Evolutionary conservation across 2,888 invertebrate genomes (phyloP), one percentile per base, ranked within the genome.

Genomic region (Pammene aurita): DNA sequence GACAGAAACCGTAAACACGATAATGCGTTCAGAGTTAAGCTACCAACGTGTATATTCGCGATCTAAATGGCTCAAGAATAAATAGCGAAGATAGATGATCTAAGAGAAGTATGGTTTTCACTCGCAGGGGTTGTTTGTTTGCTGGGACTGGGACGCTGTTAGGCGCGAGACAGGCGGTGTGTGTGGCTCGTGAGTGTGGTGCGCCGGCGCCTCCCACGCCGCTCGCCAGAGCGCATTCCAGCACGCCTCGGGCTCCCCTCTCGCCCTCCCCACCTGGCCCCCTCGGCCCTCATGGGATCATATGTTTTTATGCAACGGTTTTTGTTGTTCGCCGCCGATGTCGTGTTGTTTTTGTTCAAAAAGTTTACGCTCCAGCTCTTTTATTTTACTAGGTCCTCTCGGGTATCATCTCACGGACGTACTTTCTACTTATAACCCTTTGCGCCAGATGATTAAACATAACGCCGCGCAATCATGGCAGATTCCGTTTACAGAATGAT

Each of bases 301-400:
- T 92, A 92, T 92, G 92, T 92, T 92, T 92, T 92, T 92, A 88
- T 91, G 90, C 91, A 92, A 92, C 92, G 91, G 92, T 92, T 92
- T 92, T 92, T 92, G 92, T 92, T 90, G 90, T 91, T 91, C 86
- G 86, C 91, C 91, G 90, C 89, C 88, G 87, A 86, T 81, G 82
- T 87, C 85, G 84, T 84, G 81, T 89, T 86, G 80, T 89, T 92
- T 90, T 90, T 89, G 81, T 83, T 84, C 74, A 83, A 80, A 80
- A 82, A 88, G 84, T 91, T 90, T 89, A 91, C 90, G 90, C 89
- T 90, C 84, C 84, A 86, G 81, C 85, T 90, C 89, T 88, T 89
- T 88, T 88, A 88, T 87, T 88, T 87, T 84, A 86, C 85, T 87
- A 77, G 84, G 82, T 54, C 54, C 10, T 67, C 82, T 86, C 84